These are phyloP conservation scores for Anser brachyrhynchus DNA, from an alignment of 2,113 vertebrate species.

Conservation along the genomic window DNA sequence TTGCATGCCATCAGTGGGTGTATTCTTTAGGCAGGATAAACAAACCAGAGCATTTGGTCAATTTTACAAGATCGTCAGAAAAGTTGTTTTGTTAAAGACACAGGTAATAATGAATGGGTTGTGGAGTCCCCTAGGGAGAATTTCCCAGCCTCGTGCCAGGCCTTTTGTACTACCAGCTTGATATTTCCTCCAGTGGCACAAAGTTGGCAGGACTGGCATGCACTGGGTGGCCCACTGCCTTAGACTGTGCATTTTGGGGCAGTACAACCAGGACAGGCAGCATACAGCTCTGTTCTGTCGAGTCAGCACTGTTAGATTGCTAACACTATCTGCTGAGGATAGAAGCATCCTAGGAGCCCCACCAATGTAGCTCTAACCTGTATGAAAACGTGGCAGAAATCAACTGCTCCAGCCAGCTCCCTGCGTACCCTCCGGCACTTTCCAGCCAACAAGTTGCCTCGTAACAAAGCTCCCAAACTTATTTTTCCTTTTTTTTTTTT, in stretches of 20 bases:
- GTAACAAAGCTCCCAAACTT: neutral
- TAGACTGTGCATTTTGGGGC: neutral
- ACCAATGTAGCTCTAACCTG: neutral
- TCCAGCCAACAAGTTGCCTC: neutral
- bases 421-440: accelerated
- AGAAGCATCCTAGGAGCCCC: neutral
- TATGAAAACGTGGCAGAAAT: neutral
- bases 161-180: neutral
- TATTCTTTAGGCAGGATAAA: neutral
- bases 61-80: neutral
- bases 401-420: neutral
- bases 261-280: neutral
- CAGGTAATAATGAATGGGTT: conserved; percentile 28
- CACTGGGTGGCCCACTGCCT: neutral
- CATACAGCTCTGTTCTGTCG: neutral
- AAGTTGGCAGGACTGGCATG: neutral
- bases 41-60: neutral
- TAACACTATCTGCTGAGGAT: neutral
- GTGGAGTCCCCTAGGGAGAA: neutral
- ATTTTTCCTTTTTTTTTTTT: neutral
- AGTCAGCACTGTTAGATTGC: neutral
- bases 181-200: neutral
- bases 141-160: neutral
- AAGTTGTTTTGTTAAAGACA: neutral
- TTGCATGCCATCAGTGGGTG: neutral